Evolutionary conservation across 1,140 invertebrate species (phyloP).

Genomic region (Acromyrmex charruanus): DNA sequence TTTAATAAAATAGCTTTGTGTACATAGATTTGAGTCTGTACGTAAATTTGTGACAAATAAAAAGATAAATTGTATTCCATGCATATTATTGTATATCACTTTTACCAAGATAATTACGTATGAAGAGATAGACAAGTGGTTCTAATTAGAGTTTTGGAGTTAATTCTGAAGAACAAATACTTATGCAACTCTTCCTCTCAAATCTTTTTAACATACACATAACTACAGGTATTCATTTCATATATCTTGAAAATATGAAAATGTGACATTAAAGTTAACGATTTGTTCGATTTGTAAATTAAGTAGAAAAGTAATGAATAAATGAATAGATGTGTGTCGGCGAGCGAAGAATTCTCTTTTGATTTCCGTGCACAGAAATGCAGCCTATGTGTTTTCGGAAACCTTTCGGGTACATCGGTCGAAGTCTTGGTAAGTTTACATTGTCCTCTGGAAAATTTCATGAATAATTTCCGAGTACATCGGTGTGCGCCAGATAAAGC

Average conservation of each 20-base stretch:
- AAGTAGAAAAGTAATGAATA: slow-evolving; percentile 1
- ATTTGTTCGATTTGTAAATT: slow-evolving; percentile 6
- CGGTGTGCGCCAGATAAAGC: slow-evolving; percentile 9
- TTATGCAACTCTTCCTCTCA: background rate
- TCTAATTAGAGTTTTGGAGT: slow-evolving; percentile 6
- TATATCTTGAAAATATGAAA: background rate
- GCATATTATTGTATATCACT: background rate
- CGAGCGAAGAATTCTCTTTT: slow-evolving; percentile 34
- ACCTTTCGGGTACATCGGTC: slow-evolving; percentile 15
- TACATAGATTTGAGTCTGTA: background rate
- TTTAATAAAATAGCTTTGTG: background rate
- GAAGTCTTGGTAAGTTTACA: slow-evolving; percentile 53
- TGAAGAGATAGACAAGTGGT: background rate
- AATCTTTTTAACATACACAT: slow-evolving; percentile 4
- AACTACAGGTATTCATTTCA: background rate
- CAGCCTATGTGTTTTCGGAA: slow-evolving; percentile 32
- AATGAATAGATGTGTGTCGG: slow-evolving; percentile 36
- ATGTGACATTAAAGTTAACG: background rate
- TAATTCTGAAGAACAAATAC: background rate
- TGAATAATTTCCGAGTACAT: slow-evolving; percentile 63
- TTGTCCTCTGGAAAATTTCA: slow-evolving; percentile 60
- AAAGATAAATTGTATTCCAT: background rate
- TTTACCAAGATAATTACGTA: background rate
- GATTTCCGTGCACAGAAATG: slow-evolving; percentile 15
- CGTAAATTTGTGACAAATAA: background rate